A percentile compares a stretch with the other conserved stretches of the same genome.
Conservation (phyloP, 2,888 invertebrate genomes). For the Lysandra coridon region DNA sequence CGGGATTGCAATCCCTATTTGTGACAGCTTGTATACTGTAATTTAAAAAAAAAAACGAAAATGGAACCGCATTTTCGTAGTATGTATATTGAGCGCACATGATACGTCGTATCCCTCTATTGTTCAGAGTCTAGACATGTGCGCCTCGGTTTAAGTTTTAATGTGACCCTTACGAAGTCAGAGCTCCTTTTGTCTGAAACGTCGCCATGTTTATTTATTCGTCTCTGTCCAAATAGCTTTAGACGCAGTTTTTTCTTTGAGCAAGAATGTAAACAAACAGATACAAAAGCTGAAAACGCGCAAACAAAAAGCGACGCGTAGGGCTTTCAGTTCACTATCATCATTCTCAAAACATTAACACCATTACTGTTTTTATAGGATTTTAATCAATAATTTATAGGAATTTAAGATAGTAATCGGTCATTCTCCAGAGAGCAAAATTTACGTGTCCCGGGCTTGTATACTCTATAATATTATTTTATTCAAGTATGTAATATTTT, state of each 20-base stretch:
- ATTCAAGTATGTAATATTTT: no score
- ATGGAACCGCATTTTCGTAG: background rate
- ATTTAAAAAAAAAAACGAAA: background rate
- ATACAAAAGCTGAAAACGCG: background rate
- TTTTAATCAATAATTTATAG: background rate
- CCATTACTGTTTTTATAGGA: background rate
- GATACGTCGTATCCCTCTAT: background rate
- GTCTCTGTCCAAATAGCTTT: slow-evolving; percentile 19
- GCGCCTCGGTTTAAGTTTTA: slow-evolving; percentile 11
- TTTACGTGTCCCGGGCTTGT: no score
- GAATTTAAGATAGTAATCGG: no score
- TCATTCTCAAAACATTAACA: background rate
- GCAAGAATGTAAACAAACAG: slow-evolving; percentile 19
- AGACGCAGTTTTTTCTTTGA: background rate
- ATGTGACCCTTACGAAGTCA: slow-evolving; percentile 22
- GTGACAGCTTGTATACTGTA: no score
- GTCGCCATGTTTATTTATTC: slow-evolving; percentile 8
- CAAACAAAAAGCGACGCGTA: background rate
- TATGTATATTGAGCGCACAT: background rate
- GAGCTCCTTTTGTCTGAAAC: slow-evolving; percentile 11
- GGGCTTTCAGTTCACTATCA: background rate
- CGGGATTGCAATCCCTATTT: no score
- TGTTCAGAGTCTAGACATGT: slow-evolving; percentile 10
- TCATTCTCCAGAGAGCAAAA: no score
- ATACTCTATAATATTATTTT: no score